Percentiles rank a stretch among this genome's conserved stretches.
These are phyloP conservation scores for Spicauda simplicius DNA, from an alignment of 2,888 invertebrate genomes.

Conservation along the genomic window DNA sequence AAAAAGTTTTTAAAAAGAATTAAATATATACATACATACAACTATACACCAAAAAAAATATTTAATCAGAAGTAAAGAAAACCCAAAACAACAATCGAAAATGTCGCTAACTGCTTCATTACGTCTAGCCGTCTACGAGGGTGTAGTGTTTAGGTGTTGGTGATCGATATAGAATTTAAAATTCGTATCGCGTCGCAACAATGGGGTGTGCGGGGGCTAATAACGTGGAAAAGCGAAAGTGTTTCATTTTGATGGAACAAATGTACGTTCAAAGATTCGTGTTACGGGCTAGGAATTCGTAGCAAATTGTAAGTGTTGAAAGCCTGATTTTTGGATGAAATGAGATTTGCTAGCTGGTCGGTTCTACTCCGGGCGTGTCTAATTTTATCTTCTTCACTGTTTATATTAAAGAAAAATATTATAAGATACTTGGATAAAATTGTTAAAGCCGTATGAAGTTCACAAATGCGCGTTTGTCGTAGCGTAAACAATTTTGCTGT, in stretches of 20 bases:
- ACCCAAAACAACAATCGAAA: background rate
- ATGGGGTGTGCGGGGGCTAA: slow-evolving; percentile 22
- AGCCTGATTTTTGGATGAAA: too few relatives aligned
- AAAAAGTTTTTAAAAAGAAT: too few relatives aligned
- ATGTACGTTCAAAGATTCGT: background rate
- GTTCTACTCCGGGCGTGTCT: too few relatives aligned
- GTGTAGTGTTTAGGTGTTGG: slow-evolving; percentile 3
- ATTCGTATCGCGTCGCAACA: slow-evolving; percentile 23
- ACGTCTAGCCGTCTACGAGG: slow-evolving; percentile 6
- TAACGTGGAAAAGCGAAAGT: slow-evolving; percentile 16
- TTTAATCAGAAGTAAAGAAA: background rate
- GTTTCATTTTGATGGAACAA: slow-evolving; percentile 5
- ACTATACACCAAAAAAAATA: too few relatives aligned
- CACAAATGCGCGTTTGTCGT: too few relatives aligned
- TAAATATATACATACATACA: too few relatives aligned
- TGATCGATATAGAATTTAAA: slow-evolving; percentile 27
- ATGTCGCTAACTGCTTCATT: background rate
- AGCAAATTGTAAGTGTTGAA: background rate
- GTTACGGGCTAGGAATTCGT: background rate
- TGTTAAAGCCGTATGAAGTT: too few relatives aligned
- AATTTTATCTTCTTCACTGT: too few relatives aligned
- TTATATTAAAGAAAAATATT: too few relatives aligned
- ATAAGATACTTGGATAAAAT: too few relatives aligned
- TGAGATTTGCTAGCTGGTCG: too few relatives aligned
- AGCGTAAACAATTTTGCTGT: too few relatives aligned